Evolutionary conservation across 92 coral and sea anemone species (phyloP).

Genomic region (Pocillopora grandis): DNA sequence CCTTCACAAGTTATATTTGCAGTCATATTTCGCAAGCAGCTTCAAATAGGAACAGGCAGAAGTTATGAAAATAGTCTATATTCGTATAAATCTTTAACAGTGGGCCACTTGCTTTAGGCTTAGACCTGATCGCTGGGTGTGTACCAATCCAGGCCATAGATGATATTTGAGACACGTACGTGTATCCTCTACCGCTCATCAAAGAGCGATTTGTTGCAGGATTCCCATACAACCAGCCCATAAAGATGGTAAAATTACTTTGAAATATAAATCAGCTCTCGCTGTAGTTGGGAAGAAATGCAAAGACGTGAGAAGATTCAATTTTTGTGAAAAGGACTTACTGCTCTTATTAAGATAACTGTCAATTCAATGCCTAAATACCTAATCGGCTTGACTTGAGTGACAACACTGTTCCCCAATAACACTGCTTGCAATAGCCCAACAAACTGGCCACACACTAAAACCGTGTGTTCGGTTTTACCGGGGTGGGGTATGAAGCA

Average conservation of each 20-base stretch:
- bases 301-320: constrained; percentile 39
- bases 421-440: constrained; percentile 34
- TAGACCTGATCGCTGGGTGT: background rate
- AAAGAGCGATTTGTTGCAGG: too few relatives aligned
- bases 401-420: background rate
- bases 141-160: constrained; percentile 29
- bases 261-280: constrained; percentile 35
- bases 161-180: constrained; percentile 19
- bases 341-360: background rate
- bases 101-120: constrained; percentile 1
- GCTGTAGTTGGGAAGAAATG: constrained; percentile 28
- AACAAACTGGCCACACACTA: constrained; percentile 37
- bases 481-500: constrained; percentile 13
- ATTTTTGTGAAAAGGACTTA: constrained; percentile 19
- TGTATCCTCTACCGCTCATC: too few relatives aligned
- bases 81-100: background rate
- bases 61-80: constrained; percentile 14
- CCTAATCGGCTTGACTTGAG: background rate
- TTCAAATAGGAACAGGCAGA: background rate
- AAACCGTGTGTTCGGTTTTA: constrained; percentile 34
- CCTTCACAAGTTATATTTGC: too few relatives aligned
- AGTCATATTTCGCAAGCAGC: too few relatives aligned
- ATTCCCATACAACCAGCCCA: too few relatives aligned
- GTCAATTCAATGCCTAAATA: background rate
- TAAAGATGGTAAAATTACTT: constrained; percentile 25